Conservation (phyloP, 2,797 vertebrate genomes). For the Mus caroli region DNA sequence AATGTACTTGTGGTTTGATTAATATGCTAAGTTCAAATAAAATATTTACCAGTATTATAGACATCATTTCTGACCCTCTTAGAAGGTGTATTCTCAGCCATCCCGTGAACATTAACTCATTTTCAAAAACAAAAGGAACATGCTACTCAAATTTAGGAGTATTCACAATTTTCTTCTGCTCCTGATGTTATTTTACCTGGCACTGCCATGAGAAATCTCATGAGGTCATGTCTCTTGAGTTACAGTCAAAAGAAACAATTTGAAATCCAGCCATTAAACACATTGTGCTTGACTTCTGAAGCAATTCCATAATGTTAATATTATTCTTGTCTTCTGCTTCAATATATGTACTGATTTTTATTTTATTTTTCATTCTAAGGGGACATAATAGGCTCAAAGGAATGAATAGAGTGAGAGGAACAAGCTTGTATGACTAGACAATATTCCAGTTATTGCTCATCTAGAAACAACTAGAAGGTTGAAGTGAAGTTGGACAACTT, state of each 20-base stretch:
- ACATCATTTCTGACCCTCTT: constrained; percentile 5
- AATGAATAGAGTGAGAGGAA: constrained; percentile 48
- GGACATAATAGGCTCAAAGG: constrained; percentile 53
- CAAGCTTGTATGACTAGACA: not conserved
- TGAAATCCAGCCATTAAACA: constrained; percentile 74
- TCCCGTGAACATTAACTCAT: not conserved
- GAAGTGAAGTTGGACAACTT: constrained; percentile 25
- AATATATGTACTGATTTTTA: constrained; percentile 59
- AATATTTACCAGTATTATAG: not conserved
- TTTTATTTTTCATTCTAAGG: constrained; percentile 68
- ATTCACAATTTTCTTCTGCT: not conserved
- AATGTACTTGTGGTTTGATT: not conserved
- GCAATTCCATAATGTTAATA: constrained; percentile 75
- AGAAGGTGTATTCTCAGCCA: not conserved
- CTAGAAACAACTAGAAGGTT: constrained; percentile 1
- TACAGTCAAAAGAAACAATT: constrained; percentile 80
- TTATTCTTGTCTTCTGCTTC: constrained; percentile 78
- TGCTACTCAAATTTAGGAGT: not conserved
- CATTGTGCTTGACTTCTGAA: constrained; percentile 73
- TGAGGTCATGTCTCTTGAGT: constrained; percentile 77
- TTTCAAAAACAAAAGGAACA: constrained; percentile 21
- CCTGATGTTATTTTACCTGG: constrained; percentile 70
- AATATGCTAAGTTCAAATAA: constrained; percentile 33
- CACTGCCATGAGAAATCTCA: constrained; percentile 62
- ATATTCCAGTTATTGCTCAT: constrained; percentile 9